Evolutionary conservation across 2,113 vertebrate genomes (phyloP), one percentile per base, ranked within the genome.

Genomic region (Notothenia coriiceps): DNA sequence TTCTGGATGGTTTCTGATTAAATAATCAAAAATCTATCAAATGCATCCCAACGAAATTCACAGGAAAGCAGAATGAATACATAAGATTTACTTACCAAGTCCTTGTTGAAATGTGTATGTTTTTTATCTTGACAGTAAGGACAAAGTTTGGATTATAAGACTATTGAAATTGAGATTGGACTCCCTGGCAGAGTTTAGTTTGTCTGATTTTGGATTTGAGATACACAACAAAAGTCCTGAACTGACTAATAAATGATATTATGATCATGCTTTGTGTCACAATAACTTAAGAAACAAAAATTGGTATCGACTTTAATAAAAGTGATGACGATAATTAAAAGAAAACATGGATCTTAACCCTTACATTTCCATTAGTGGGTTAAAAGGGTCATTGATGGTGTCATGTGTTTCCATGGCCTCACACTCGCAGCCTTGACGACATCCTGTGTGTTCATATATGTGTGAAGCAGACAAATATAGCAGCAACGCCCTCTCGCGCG

Each of bases 391-490:
- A 3, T 17, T 2, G 40, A 61, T 71, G 83, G 89, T 82, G 75
- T 90, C 57, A 88, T 86, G 50, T 67, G 65, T 89, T 90, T 84
- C 70, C 70, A 61, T 2, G 44, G 46, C 63, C 68, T 88, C 64
- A 81, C 64, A 33, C 59, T 46, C 43, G 5, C 70, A 72, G 70
- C 69, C 50, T 59, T 78, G 75, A 87, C 76, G 57, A 73, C 77
- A 74, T 86, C 75, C 82, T 78, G 71, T 43, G 57, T 29, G 40
- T 65, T 56, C 62, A 74, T 20, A 13, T 70, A 40, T 14, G 35
- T 79, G 62, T 81, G 40, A 72, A 79, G 74, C 60, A 63, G 85
- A 88, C 86, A 80, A 79, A 88, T 86, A 86, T 91, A 92, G 88
- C 60, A 76, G 44, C 73, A 10, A 52, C 1, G 6, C 44, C 54